Evolutionary conservation across 1,140 invertebrate species (phyloP).

Genomic region (Rhagoletis pomonella): DNA sequence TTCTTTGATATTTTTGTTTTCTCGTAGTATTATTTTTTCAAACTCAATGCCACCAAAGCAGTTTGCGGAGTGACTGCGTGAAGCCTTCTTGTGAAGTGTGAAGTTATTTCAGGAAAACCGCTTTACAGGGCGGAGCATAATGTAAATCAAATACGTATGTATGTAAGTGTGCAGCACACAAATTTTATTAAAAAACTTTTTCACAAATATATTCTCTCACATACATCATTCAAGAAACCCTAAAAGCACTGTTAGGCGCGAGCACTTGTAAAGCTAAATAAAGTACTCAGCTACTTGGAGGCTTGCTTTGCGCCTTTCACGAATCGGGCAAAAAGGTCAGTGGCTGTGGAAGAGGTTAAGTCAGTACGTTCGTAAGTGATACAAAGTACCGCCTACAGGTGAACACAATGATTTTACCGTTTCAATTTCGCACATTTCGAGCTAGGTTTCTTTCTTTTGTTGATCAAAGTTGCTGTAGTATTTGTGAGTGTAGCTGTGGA

Average conservation of each 20-base stretch:
- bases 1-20: too few species aligned
- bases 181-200: constrained; percentile 43
- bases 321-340: neutral
- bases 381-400: neutral
- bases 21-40: too few species aligned
- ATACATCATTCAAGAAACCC: neutral
- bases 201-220: neutral
- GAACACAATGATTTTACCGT: constrained; percentile 6
- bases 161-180: neutral
- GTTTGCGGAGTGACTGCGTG: too few species aligned
- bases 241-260: neutral
- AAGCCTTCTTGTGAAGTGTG: neutral
- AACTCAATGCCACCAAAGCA: too few species aligned
- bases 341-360: neutral
- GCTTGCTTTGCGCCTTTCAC: neutral
- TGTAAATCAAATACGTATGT: neutral
- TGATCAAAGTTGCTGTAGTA: neutral
- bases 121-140: neutral
- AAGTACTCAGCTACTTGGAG: neutral
- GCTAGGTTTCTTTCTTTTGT: neutral
- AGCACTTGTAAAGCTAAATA: neutral
- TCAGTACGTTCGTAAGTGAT: neutral
- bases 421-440: neutral
- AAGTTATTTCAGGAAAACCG: neutral
- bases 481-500: neutral